These are phyloP conservation scores for Aythya baeri DNA, from an alignment of 2,113 vertebrate species.

Conservation along the genomic window DNA sequence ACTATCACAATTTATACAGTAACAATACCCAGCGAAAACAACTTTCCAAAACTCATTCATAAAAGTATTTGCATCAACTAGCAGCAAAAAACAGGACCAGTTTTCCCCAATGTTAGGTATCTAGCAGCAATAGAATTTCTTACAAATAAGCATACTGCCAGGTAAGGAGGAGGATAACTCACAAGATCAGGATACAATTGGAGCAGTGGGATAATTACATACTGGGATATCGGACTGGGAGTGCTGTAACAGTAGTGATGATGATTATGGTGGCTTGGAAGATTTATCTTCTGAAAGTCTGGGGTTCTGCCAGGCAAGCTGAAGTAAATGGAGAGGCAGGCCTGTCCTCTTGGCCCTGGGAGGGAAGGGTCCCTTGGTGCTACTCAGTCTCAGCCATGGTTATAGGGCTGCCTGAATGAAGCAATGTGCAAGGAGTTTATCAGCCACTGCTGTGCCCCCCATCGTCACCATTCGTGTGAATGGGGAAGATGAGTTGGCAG, in stretches of 20 bases:
- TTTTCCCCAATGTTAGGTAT: background rate
- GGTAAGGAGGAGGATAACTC: background rate
- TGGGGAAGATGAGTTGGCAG: background rate
- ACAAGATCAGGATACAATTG: background rate
- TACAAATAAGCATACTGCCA: background rate
- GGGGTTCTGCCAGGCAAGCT: background rate
- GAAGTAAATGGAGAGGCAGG: background rate
- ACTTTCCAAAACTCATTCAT: background rate
- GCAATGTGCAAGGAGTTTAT: background rate
- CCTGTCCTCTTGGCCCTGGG: background rate
- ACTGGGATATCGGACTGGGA: background rate
- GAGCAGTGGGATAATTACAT: background rate
- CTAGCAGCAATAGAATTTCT: background rate
- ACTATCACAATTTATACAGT: background rate
- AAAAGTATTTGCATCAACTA: background rate
- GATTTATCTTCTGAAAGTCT: background rate
- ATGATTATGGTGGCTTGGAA: background rate
- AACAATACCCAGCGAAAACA: background rate
- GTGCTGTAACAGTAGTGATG: background rate
- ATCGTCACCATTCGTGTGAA: background rate
- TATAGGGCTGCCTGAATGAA: rapidly evolving
- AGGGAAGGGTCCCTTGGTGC: background rate
- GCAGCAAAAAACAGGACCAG: background rate
- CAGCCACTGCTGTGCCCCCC: background rate
- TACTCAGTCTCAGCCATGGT: background rate